These are phyloP conservation scores for Sialis fuliginosa DNA, from an alignment of 2,888 invertebrate species.

Conservation along the genomic window DNA sequence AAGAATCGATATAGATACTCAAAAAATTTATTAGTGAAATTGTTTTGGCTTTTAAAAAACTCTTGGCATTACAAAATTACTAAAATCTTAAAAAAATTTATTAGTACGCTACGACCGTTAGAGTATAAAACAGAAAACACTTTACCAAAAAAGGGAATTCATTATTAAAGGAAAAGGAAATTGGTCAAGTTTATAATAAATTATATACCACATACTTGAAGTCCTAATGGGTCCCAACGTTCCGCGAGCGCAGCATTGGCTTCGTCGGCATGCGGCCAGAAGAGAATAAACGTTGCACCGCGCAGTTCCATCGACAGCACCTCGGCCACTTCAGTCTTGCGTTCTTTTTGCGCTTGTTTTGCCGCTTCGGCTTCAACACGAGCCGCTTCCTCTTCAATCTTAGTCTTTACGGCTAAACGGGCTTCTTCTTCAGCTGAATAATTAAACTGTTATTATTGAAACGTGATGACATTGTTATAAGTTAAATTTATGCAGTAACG, in stretches of 20 bases:
- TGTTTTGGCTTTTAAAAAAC: too few species aligned
- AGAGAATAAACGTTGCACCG: constrained; percentile 30
- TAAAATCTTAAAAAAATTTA: too few species aligned
- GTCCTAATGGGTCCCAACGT: constrained; percentile 9
- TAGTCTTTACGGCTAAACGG: constrained; percentile 17
- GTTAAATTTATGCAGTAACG: too few species aligned
- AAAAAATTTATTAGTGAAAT: too few species aligned
- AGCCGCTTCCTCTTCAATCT: constrained; percentile 21
- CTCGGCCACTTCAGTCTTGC: constrained; percentile 31
- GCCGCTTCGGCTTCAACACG: constrained; percentile 24
- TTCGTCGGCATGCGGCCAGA: constrained; percentile 27
- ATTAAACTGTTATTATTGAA: constrained; percentile 18
- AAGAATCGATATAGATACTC: too few species aligned
- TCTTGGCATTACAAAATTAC: too few species aligned
- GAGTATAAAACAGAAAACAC: too few species aligned
- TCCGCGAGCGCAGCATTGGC: constrained; percentile 2
- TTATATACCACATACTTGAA: constrained; percentile 8
- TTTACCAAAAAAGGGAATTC: too few species aligned
- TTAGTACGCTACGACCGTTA: too few species aligned
- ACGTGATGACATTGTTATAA: not conserved
- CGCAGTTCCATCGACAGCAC: constrained; percentile 31
- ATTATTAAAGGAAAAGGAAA: constrained; percentile 3
- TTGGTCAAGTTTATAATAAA: not conserved
- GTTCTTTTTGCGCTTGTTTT: constrained; percentile 27
- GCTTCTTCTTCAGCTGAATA: constrained; percentile 35